Percentiles rank a stretch among this genome's conserved stretches.
Conservation (phyloP, 2,113 vertebrate species). For the Carassius auratus region DNA sequence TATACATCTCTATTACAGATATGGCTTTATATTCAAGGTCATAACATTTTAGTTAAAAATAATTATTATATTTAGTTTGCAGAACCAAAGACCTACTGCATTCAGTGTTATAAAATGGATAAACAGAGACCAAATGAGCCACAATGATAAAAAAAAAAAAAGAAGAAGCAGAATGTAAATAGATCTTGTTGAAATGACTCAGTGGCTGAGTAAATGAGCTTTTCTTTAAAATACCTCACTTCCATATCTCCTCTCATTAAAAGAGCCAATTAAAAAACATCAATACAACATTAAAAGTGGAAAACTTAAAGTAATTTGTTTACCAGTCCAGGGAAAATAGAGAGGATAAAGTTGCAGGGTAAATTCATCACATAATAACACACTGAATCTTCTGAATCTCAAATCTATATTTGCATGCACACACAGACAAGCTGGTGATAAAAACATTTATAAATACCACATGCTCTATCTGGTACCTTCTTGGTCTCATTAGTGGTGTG, state of each 20-base stretch:
- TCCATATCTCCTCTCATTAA: constrained; percentile 16
- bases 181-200: not conserved
- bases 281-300: constrained; percentile 45
- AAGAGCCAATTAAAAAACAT: constrained; percentile 30
- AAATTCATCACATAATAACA: not conserved
- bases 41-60: not conserved
- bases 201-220: not conserved
- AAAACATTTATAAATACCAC: not conserved
- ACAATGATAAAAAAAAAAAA: not conserved
- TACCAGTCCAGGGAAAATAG: not conserved
- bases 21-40: not conserved
- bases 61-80: not conserved
- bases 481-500: not conserved
- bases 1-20: not conserved
- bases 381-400: not conserved
- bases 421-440: not conserved
- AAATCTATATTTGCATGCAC: not conserved
- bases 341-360: not conserved
- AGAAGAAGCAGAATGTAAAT: not conserved
- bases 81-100: not conserved
- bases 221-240: constrained; percentile 15
- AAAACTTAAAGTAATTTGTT: not conserved
- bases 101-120: not conserved
- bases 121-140: not conserved
- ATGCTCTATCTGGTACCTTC: not conserved